Evolutionary conservation across 2,797 vertebrate genomes (phyloP).

Genomic region (Danio aesculapii): DNA sequence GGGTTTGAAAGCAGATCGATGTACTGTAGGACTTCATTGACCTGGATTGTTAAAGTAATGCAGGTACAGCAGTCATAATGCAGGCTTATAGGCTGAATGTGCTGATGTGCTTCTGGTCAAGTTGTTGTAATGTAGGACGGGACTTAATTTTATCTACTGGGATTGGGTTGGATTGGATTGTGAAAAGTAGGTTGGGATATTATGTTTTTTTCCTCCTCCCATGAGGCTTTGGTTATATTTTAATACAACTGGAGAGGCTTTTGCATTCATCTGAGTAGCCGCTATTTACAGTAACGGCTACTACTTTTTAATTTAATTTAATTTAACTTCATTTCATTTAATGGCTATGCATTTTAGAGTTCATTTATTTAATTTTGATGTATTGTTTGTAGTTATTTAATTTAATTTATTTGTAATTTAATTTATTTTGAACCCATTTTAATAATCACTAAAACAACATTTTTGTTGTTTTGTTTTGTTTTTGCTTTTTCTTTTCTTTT

Average conservation of each 20-base stretch:
- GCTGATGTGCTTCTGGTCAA: background rate
- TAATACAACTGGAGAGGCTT: background rate
- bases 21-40: background rate
- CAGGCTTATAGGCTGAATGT: background rate
- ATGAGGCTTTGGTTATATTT: background rate
- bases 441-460: no score
- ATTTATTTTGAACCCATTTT: no score
- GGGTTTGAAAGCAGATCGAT: no score
- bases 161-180: background rate
- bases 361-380: background rate
- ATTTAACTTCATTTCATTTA: background rate
- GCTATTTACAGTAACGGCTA: no score
- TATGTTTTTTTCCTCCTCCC: background rate
- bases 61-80: background rate
- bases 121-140: background rate
- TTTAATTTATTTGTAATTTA: no score
- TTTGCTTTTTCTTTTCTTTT: no score
- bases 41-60: constrained; percentile 24
- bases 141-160: background rate
- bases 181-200: background rate
- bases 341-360: background rate
- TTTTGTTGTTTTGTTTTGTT: no score
- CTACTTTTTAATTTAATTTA: background rate
- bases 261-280: background rate
- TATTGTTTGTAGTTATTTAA: background rate